A percentile compares a stretch with the other conserved stretches of the same genome.
Conservation (phyloP, 2,888 invertebrate genomes). For the Maniola hyperantus region DNA sequence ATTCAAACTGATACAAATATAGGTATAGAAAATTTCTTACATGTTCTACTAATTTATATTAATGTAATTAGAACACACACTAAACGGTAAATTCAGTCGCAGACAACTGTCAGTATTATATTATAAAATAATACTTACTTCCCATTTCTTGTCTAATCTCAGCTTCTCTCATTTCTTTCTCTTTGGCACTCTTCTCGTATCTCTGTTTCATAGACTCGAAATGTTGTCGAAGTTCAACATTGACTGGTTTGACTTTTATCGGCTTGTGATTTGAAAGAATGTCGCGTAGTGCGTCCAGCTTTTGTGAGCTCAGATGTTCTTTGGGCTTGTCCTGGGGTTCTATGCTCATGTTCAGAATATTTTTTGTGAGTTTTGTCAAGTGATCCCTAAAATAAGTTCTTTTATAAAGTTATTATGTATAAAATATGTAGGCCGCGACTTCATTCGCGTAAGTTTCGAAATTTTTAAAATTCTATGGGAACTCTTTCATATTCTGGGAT, state of each 20-base stretch:
- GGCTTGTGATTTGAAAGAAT: conserved; percentile 78
- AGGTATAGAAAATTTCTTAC: too few relatives aligned
- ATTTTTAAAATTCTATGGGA: too few relatives aligned
- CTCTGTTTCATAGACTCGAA: conserved; percentile 62
- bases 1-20: too few relatives aligned
- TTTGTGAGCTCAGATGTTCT: conserved; percentile 71
- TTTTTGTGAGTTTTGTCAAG: conserved; percentile 75
- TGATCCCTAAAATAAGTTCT: conserved; percentile 59
- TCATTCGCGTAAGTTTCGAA: too few relatives aligned
- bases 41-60: too few relatives aligned
- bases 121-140: conserved; percentile 6
- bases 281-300: conserved; percentile 76
- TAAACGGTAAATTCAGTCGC: too few relatives aligned
- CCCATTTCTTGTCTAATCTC: conserved; percentile 34
- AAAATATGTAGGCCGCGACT: neutral
- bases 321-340: conserved; percentile 66
- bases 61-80: too few relatives aligned
- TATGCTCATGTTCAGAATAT: conserved; percentile 78
- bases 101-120: neutral
- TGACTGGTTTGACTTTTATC: conserved; percentile 76
- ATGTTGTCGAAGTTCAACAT: conserved; percentile 69
- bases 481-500: too few relatives aligned
- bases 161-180: conserved; percentile 46
- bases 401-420: neutral
- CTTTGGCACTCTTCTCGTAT: conserved; percentile 63